These are phyloP conservation scores for Tridacna crocea DNA, from an alignment of 2,888 invertebrate genomes.

Conservation along the genomic window DNA sequence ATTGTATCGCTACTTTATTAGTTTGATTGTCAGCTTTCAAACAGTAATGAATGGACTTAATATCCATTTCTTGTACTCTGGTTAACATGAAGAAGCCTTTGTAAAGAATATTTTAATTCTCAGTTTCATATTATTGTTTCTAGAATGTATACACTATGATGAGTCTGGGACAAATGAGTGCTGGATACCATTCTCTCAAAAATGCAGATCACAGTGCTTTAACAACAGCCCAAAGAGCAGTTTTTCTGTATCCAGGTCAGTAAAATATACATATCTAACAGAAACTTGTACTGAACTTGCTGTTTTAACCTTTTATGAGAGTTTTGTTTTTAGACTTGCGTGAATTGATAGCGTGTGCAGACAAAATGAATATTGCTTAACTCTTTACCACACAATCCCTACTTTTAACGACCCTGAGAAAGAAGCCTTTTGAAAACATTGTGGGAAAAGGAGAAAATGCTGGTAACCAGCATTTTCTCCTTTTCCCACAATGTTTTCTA, in stretches of 20 bases:
- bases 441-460: no score
- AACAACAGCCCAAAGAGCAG: constrained; percentile 10
- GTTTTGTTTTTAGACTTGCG: neutral
- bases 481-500: no score
- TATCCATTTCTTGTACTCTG: no score
- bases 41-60: no score
- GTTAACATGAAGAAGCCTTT: no score
- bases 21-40: no score
- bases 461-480: no score
- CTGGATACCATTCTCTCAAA: neutral
- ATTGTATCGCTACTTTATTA: no score
- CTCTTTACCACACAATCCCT: neutral
- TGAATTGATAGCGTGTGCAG: neutral
- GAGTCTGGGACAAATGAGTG: constrained; percentile 8
- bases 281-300: neutral
- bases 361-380: neutral
- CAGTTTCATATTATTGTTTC: no score
- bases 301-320: neutral
- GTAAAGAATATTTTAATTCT: no score
- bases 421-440: no score
- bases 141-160: neutral
- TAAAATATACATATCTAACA: neutral
- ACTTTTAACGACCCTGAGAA: no score
- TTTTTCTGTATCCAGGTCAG: constrained; percentile 1
- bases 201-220: constrained; percentile 5